Conservation (phyloP, 1,140 invertebrate genomes). For the Lethocerus indicus region DNA sequence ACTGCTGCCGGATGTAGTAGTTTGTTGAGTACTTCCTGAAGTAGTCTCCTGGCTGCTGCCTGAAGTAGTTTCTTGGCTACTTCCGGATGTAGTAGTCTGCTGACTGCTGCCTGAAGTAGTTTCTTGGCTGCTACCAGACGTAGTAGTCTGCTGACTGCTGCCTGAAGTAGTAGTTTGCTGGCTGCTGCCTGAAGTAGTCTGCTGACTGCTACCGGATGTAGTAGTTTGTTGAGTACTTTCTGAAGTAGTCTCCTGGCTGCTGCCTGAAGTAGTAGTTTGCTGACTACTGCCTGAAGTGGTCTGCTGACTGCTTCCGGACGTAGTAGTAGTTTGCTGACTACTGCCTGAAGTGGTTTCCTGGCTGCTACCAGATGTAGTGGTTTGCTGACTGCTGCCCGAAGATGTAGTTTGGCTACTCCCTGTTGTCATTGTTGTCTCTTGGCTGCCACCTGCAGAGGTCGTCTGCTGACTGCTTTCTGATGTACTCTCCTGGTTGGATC, state of each 20-base stretch:
- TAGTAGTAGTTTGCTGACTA: constrained; percentile 12
- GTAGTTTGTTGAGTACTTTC: constrained; percentile 8
- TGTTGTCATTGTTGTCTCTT: constrained; percentile 9
- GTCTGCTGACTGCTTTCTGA: constrained; percentile 6
- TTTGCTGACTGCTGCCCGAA: constrained; percentile 6
- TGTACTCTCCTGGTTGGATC: constrained; percentile 9
- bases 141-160: constrained; percentile 8
- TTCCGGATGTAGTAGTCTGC: constrained; percentile 10
- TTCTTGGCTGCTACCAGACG: constrained; percentile 9
- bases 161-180: constrained; percentile 11
- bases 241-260: constrained; percentile 7
- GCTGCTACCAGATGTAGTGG: constrained; percentile 6
- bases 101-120: constrained; percentile 8
- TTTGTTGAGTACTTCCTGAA: constrained; percentile 14
- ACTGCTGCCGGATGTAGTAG: constrained; percentile 6
- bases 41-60: constrained; percentile 12
- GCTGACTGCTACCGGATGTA: constrained; percentile 12
- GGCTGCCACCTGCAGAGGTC: constrained; percentile 2
- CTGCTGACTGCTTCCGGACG: constrained; percentile 13
- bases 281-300: constrained; percentile 13
- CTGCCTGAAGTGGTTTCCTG: constrained; percentile 8
- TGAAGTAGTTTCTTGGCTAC: constrained; percentile 12
- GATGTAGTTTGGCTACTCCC: constrained; percentile 6
- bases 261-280: constrained; percentile 14
- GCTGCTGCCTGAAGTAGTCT: constrained; percentile 12